Evolutionary conservation across 2,797 vertebrate species (phyloP), one percentile per base, ranked within the genome.

Genomic region (Danionella dracula): DNA sequence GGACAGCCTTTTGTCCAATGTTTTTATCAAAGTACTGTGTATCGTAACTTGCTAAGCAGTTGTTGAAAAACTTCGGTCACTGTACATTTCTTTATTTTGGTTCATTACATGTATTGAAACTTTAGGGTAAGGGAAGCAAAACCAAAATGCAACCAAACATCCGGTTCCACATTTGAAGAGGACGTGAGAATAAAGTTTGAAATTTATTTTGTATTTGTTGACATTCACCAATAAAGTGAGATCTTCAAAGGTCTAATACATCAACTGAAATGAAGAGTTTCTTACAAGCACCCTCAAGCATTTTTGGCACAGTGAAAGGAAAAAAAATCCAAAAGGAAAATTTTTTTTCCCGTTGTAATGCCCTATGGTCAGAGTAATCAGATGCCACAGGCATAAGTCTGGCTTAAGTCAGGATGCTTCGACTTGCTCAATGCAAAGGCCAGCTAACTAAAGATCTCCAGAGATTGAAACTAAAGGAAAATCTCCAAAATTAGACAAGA

Each of bases 301-400:
- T 38, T 42, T 34, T 19, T 57, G 35, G 23, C 21, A 44, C 40
- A 8, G 27, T 11, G 27, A 49, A 17, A 34, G 57, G 5, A 50
- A 17, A 49, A 19, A 41, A 32, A n/a, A n/a, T n/a, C n/a, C 31
- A 10, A n/a, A 41, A 70, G 20, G 34, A 45, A 8, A 41, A 57
- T 1, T 1, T 13, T 21, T 59, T 71, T 57, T 50, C 8, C 20
- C 48, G 7, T 41, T 49, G 31, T 42, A 29, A 49, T 74, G 76
- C 78, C 82, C 85, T 74, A 78, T 82, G 86, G 85, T 90, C 87
- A 85, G 75, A 13, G 42, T 83, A 84, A 89, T 87, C 84, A 89
- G 81, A 81, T 81, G 83, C 85, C 79, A 87, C 86, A 80, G 89
- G 85, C 85, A 86, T 82, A 81, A 81, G 58, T 79, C 82, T 81